Evolutionary conservation across 2,888 invertebrate genomes (phyloP).

Genomic region (Melinaea marsaeus): DNA sequence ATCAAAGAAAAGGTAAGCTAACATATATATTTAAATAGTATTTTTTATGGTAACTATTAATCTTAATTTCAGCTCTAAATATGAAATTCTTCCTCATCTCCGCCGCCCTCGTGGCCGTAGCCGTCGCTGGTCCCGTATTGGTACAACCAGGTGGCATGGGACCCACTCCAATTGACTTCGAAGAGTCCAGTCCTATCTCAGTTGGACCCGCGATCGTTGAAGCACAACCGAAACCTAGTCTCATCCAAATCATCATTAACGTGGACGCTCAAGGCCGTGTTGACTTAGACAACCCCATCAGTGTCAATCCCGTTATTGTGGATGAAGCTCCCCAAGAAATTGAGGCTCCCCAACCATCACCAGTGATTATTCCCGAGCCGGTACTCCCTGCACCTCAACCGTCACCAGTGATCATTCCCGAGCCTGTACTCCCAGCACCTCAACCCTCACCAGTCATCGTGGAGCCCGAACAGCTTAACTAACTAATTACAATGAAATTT

Average conservation of each 20-base stretch:
- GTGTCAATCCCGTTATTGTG: constrained; percentile 5
- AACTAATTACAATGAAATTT: background rate
- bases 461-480: background rate
- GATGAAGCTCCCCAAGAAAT: background rate
- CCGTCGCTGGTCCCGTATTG: constrained; percentile 26
- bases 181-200: constrained; percentile 8
- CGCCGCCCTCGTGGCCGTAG: constrained; percentile 28
- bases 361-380: constrained; percentile 6
- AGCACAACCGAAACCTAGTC: constrained; percentile 11
- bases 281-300: background rate
- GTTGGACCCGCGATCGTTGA: constrained; percentile 11
- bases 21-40: background rate
- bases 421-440: constrained; percentile 7
- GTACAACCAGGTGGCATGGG: constrained; percentile 15
- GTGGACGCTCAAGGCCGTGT: constrained; percentile 14
- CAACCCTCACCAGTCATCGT: background rate
- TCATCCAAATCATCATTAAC: constrained; percentile 20
- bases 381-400: constrained; percentile 5
- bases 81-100: constrained; percentile 32
- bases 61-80: constrained; percentile 1
- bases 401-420: constrained; percentile 1
- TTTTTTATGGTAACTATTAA: background rate
- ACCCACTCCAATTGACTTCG: constrained; percentile 22
- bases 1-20: constrained; percentile 10
- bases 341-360: constrained; percentile 9